Evolutionary conservation across 2,113 vertebrate species (phyloP).

Genomic region (Tetrax tetrax): DNA sequence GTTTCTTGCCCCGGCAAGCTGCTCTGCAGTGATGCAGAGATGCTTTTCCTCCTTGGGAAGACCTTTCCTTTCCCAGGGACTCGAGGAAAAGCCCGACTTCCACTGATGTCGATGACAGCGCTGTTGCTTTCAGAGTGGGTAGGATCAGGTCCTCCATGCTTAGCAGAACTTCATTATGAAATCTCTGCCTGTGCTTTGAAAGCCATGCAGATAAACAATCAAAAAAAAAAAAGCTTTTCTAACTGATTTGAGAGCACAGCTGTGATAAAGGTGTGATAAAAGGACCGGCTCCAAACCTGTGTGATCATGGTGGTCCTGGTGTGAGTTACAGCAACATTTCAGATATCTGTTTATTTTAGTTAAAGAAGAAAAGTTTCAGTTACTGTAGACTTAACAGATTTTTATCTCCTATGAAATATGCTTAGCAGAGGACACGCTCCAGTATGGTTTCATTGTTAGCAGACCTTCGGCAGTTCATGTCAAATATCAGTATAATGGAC

Average conservation of each 20-base stretch:
- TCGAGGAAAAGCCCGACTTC: not conserved
- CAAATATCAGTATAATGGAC: slow-evolving; percentile 59
- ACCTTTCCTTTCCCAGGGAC: not conserved
- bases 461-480: slow-evolving; percentile 10
- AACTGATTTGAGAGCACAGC: not conserved
- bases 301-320: slow-evolving; percentile 31
- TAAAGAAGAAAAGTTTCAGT: slow-evolving; percentile 44
- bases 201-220: slow-evolving; percentile 19
- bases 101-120: not conserved
- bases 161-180: not conserved
- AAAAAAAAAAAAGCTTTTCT: not conserved
- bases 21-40: not conserved
- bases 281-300: not conserved
- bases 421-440: slow-evolving; percentile 35
- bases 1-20: not conserved
- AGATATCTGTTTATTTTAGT: slow-evolving; percentile 11
- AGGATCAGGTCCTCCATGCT: not conserved
- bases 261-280: slow-evolving; percentile 51
- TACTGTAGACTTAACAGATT: slow-evolving; percentile 53
- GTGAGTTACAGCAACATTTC: slow-evolving; percentile 13
- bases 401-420: slow-evolving; percentile 11
- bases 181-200: not conserved
- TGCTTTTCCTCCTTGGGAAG: not conserved
- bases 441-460: slow-evolving; percentile 3
- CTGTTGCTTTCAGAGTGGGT: accelerated